Base-by-base conservation (phyloP, 2,888 invertebrate genomes). In the Oligia strigilis region DNA sequence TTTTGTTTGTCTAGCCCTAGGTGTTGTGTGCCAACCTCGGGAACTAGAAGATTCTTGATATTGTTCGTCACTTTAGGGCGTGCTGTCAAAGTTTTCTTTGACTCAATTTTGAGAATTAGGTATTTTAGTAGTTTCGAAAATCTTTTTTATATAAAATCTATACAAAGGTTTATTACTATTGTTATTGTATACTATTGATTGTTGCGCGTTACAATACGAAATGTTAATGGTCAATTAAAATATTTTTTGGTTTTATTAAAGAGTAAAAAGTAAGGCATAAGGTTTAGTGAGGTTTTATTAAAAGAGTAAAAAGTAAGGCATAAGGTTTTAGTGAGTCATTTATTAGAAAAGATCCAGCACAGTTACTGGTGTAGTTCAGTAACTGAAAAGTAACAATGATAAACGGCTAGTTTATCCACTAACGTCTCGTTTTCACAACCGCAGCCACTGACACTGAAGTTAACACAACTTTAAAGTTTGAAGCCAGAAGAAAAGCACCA, bases 1-100 rank as follows among this genome's bases (percentile, higher is more conserved):
- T 92, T 90, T 82, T 83, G 77, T 85, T 87, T 86, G 81, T 66
- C 74, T 73, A 80, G 65, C 65, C 72, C 72, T 84, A 80, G 77
- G 49, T 84, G 62, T 58, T 46, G 43, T 67, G 60, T 52, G 4
- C 14, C 71, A 66, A 52, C 58, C 46, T 72, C 60, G 40, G 23
- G 64, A 23, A 52, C 40, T 55, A 43, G 58, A 75, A 84, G 0
- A 75, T 70, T 70, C 46, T 40, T 43, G 23, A 36, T 60, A 72
- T 55, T 84, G 43, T 72, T 64, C 29, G n/a, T 73, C 1, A 17
- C 64, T 75, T 77, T 80, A 76, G 36, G 40, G 43, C 17, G 2
- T 40, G 40, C 23, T 2, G 29, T 66, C 40, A 66, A 69, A 75
- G 23, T 65, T 75, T 40, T 17, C 46, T 52, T 40, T 43, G 46